Base-by-base conservation (phyloP, 2,888 invertebrate species). In the Erebia palarica region DNA sequence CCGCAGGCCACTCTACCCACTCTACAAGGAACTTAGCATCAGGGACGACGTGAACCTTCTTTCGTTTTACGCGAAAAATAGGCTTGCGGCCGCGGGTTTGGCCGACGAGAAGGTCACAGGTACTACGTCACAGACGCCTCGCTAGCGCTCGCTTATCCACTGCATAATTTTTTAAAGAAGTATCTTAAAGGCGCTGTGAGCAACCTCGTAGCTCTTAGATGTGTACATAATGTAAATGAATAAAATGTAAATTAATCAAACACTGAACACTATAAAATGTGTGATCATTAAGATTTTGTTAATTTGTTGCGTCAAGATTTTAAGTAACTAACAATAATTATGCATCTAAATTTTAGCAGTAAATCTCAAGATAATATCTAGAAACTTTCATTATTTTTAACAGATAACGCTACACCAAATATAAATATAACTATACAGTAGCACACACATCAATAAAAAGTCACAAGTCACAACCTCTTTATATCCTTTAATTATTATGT, bases 21-120 rank as follows among this genome's bases (percentile, higher is more conserved):
- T 96, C 85, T 94, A 94, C 90, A 94, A 95, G 84, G 94, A 95
- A 86, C 96, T 97, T 82, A 96, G 96, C 90, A 95, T 97, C 88
- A 95, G 95, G 89, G 96, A 95, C 90, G 97, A 97, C 94, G 97
- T 97, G 89, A 96, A 96, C 86, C 95, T 97, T 83, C 95, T 97
- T 86, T 97, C 97, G 86, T 97, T 96, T 94, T 97, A 97, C 94
- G 96, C 96, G 92, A 96, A 96, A 94, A 96, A 96, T 90, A 94
- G 96, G 80, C 94, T 95, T 80, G 96, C 95, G 80, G 95, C 95
- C 78, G 94, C 94, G 82, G 93, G 93, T 66, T 85, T 94, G 77
- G 91, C 91, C 83, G 82, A 87, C 82, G 92, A 92, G 78, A 84
- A 85, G 82, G 90, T 84, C 85, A 87, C 95, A 94, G 92, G 94